Base-by-base conservation (phyloP, 2,113 vertebrate genomes). In the Mobula hypostoma region DNA sequence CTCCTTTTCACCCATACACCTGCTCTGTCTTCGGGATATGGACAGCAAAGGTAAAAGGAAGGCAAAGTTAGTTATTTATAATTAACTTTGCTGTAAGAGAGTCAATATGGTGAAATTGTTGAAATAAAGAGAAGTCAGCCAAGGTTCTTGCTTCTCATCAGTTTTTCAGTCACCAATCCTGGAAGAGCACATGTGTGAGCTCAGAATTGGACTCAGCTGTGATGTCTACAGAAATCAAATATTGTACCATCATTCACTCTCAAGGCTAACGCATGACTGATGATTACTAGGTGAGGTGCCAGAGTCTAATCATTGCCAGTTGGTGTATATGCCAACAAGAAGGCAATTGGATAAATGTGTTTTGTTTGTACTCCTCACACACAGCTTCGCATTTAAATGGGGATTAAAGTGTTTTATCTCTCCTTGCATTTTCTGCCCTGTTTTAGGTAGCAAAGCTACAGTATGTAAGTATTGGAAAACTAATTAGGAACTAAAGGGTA, bases 211-310 rank as follows among this genome's bases (percentile, higher is more conserved):
- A 19, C 63, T 90, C n/a, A 68, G 27, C 87, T 90, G 87, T 66
- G 87, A 36, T 90, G 63, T 32, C 87, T 90, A 27, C 87, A 90
- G 87, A 17, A 68, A 61, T 68, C 87, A 85, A 85, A 85, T 85
- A 85, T 56, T 56, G 58, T 61, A 29, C 14, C 17, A 19, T n/a
- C 85, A 66, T 12, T 90, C 61, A 90, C 61, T 68, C 4, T 90
- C 29, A 90, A 68, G n/a, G 61, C 29, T 90, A 32, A 66, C 40
- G 17, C 80, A 56, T 90, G 61, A 90, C 66, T 63, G 63, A 68
- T 90, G 87, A 68, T 68, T 66, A 36, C n/a, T 90, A 56, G n/a
- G 61, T 15, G 29, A 68, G 21, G 87, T 66, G 61, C 58, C 87
- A 90, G 87, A 90, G 15, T 12, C 12, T 68, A 14, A 27, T 36